Conservation (phyloP, 2,797 vertebrate species). For the Ibycter americanus region DNA sequence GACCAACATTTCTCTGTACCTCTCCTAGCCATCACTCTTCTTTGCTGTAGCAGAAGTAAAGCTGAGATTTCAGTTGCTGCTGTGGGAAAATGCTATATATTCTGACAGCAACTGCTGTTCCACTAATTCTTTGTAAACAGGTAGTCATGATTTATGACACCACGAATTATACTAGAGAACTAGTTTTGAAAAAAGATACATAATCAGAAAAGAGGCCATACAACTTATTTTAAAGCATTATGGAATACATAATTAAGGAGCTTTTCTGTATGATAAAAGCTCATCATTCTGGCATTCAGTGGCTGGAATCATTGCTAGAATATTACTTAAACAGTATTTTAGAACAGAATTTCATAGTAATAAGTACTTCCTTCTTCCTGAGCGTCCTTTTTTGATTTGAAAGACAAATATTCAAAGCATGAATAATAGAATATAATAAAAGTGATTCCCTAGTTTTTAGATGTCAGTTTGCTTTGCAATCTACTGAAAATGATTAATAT, state of each 20-base stretch:
- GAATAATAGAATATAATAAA: not conserved
- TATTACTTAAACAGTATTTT: not conserved
- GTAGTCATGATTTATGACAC: not conserved
- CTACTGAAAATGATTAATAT: constrained; percentile 6
- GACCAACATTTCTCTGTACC: not conserved
- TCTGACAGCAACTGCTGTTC: not conserved
- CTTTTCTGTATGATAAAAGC: constrained; percentile 24
- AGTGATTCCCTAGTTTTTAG: not conserved
- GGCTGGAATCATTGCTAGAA: not conserved
- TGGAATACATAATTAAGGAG: constrained; percentile 31
- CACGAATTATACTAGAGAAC: not conserved
- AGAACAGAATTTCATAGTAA: not conserved
- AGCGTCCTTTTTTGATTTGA: not conserved
- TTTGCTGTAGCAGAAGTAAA: not conserved
- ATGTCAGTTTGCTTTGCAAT: not conserved
- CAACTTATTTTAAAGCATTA: constrained; percentile 42
- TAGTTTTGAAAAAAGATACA: not conserved
- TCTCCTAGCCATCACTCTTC: not conserved
- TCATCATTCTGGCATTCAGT: constrained; percentile 34
- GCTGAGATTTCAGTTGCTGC: not conserved
- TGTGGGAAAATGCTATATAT: not conserved
- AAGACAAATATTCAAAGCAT: not conserved
- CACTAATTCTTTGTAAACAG: not conserved
- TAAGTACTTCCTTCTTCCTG: constrained; percentile 27
- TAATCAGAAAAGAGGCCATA: not conserved